Conservation (phyloP, 2,888 invertebrate species). For the Amphiduros pacificus region DNA sequence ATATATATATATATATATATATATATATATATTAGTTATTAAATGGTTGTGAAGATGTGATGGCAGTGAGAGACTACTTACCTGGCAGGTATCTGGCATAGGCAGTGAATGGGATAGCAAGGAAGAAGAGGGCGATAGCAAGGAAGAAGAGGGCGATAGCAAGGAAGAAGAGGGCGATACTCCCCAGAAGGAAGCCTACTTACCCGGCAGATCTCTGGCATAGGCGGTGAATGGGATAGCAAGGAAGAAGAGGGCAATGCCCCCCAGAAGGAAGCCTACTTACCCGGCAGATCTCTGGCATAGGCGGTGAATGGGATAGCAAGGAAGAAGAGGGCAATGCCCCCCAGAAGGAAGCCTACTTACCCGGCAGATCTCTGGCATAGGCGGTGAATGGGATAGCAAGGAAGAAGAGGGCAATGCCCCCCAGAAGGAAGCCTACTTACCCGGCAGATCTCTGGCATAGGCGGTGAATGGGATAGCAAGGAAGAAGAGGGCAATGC, state of each 20-base stretch:
- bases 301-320: slow-evolving; percentile 82
- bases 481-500: slow-evolving; percentile 77
- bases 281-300: slow-evolving; percentile 16
- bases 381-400: slow-evolving; percentile 82
- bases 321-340: slow-evolving; percentile 77
- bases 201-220: slow-evolving; percentile 16
- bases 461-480: slow-evolving; percentile 82
- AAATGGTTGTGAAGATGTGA: too few species aligned
- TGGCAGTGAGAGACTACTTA: too few species aligned
- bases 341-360: slow-evolving; percentile 79
- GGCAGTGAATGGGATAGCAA: too few species aligned
- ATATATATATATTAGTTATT: too few species aligned
- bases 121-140: too few species aligned
- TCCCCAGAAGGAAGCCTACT: slow-evolving; percentile 75
- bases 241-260: slow-evolving; percentile 77
- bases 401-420: slow-evolving; percentile 77
- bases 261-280: slow-evolving; percentile 75
- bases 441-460: slow-evolving; percentile 74
- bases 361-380: slow-evolving; percentile 52
- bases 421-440: slow-evolving; percentile 79
- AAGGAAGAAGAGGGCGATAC: slow-evolving; percentile 77
- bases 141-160: too few species aligned
- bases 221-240: slow-evolving; percentile 82
- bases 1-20: too few species aligned
- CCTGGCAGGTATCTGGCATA: too few species aligned